phyloP scores from a whole-genome alignment of 37 sponge, comb jelly and placozoan genomes.

The Amphimedon queenslandica region DNA sequence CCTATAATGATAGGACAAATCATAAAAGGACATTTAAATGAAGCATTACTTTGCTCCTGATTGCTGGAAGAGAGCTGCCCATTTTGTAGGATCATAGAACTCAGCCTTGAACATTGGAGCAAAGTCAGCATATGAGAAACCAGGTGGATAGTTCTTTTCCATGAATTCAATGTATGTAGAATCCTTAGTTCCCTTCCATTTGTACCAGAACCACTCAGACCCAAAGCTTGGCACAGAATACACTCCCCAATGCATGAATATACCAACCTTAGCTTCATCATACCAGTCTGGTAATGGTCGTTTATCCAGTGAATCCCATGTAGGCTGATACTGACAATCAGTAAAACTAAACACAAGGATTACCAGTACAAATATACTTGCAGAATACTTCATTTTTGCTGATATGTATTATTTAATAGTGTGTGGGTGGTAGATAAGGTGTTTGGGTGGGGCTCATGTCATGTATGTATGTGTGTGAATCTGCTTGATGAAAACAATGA shows the following conservation, averaged over 20 bases:
- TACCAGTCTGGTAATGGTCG: constrained; percentile 76
- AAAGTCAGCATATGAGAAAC: constrained; percentile 7
- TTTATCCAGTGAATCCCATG: constrained; percentile 65
- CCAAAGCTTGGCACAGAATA: constrained; percentile 66
- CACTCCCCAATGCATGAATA: constrained; percentile 79
- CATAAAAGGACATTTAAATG: background rate
- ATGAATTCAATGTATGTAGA: constrained; percentile 49
- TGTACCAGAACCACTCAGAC: constrained; percentile 75
- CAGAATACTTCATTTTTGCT: no score
- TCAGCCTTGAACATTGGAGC: constrained; percentile 58
- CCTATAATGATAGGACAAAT: constrained; percentile 5
- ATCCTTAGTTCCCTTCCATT: constrained; percentile 36
- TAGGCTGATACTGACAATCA: constrained; percentile 59
- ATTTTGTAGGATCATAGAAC: constrained; percentile 60
- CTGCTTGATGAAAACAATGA: no score
- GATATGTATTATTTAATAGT: no score
- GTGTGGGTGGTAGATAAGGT: no score
- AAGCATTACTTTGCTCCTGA: constrained; percentile 59
- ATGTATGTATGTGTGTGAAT: no score
- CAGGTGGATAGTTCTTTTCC: constrained; percentile 60
- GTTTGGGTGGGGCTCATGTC: no score
- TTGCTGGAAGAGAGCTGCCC: constrained; percentile 47
- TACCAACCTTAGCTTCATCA: constrained; percentile 68
- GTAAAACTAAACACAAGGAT: no score
- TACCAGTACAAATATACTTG: no score